Conservation (phyloP, 2,797 vertebrate genomes). For the Bothrops alternatus region DNA sequence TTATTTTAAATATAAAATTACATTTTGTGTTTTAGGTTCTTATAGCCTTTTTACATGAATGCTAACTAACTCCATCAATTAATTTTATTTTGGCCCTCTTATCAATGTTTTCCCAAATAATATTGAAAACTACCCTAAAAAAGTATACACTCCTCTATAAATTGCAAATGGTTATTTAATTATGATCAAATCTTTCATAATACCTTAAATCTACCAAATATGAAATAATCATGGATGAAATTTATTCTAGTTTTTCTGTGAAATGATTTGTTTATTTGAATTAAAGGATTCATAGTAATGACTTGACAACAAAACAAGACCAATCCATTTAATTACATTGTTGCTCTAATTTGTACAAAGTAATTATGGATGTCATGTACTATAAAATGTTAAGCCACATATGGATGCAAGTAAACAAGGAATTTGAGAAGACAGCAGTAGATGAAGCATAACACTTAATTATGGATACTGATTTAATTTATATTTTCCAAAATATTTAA, state of each 20-base stretch:
- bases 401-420: neutral
- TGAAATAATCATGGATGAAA: neutral
- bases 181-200: neutral
- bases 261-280: conserved; percentile 17
- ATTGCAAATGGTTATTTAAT: neutral
- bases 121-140: neutral
- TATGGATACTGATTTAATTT: neutral
- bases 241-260: conserved; percentile 6
- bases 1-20: neutral
- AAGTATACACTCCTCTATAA: neutral
- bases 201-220: conserved; percentile 5
- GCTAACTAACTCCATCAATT: neutral
- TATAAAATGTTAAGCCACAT: conserved; percentile 39
- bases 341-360: conserved; percentile 30
- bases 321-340: conserved; percentile 45
- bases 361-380: neutral
- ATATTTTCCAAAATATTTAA: conserved; percentile 2
- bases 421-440: conserved; percentile 1
- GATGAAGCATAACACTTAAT: neutral
- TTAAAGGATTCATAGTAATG: conserved; percentile 1
- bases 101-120: neutral
- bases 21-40: neutral
- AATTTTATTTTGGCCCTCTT: neutral
- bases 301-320: conserved; percentile 12
- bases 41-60: neutral